Evolutionary conservation across 2,113 vertebrate species (phyloP), one percentile per base, ranked within the genome.

Genomic region (Macroglossus sobrinus): DNA sequence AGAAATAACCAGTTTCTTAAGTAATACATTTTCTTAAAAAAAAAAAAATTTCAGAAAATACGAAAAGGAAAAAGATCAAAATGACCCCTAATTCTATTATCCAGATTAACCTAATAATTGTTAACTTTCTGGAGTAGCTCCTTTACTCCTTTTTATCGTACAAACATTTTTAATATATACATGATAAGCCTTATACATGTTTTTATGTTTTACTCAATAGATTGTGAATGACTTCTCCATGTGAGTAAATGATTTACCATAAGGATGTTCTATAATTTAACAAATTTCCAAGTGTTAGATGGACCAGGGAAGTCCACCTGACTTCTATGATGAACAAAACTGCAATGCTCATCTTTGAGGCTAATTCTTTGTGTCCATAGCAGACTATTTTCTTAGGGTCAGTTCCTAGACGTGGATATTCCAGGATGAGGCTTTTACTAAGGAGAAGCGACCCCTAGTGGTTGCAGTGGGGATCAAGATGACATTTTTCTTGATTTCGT

Each of bases 1-100:
- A 80, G 68, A 86, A 92, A 75, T 80, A 85, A 85, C n/a, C 57
- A 59, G 45, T 76, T 47, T 91, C 40, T 64, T 97, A 93, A 89
- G 84, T 21, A 35, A 85, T 24, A 79, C 3, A 26, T 75, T 64
- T 59, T 45, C 8, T 68, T 80, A n/a, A n/a, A n/a, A n/a, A n/a
- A 61, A 26, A 61, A 61, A 61, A 61, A 30, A 11, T 11, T 61
- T 61, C 59, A 53, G 89, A 89, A 71, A 81, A 64, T n/a, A 43
- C 4, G 19, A n/a, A 76, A 18, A 82, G 89, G 63, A 24, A 81
- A 63, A 72, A 87, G 19, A 64, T 76, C 59, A 90, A 89, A 71
- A 38, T 38, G 24, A 64, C 22, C 18, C n/a, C 63, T 84, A 86
- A 86, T 92, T 86, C 78, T 85, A 33, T 82, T 69, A 89, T 28